Percentiles rank a stretch among this genome's conserved stretches.
These are phyloP conservation scores for Actinemys pallida DNA, from an alignment of 2,113 vertebrate species.

Conservation along the genomic window DNA sequence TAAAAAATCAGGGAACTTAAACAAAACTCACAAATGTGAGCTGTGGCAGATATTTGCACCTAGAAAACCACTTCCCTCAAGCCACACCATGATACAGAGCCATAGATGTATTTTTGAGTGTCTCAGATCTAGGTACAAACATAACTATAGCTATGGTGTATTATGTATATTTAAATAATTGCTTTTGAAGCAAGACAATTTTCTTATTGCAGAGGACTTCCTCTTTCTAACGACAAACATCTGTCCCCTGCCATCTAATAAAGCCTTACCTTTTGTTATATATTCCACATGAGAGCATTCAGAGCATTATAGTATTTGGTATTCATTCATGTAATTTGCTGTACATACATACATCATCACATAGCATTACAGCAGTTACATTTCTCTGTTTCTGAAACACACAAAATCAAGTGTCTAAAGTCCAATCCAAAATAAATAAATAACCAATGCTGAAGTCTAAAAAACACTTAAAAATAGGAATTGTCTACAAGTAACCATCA, in stretches of 20 bases:
- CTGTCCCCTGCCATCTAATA: not conserved
- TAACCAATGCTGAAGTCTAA: not conserved
- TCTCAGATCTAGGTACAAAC: too few species aligned
- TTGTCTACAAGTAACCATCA: not conserved
- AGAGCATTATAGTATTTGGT: not conserved
- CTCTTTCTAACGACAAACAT: not conserved
- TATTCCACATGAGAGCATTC: not conserved
- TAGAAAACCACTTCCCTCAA: accelerated
- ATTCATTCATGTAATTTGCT: not conserved
- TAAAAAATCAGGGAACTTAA: not conserved
- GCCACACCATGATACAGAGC: not conserved
- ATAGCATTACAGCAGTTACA: not conserved
- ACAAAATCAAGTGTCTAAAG: not conserved
- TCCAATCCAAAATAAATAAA: not conserved
- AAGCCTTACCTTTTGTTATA: not conserved
- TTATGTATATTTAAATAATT: accelerated
- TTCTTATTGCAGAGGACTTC: accelerated
- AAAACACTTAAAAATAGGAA: not conserved
- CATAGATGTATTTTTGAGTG: not conserved
- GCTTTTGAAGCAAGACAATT: accelerated
- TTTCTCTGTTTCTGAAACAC: not conserved
- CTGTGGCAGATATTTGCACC: not conserved
- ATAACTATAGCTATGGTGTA: not conserved
- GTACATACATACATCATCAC: accelerated
- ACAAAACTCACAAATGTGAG: not conserved